Percentiles rank a stretch among this genome's conserved stretches.
Conservation (phyloP, 2,113 vertebrate species). For the Herpetotheres cachinnans region DNA sequence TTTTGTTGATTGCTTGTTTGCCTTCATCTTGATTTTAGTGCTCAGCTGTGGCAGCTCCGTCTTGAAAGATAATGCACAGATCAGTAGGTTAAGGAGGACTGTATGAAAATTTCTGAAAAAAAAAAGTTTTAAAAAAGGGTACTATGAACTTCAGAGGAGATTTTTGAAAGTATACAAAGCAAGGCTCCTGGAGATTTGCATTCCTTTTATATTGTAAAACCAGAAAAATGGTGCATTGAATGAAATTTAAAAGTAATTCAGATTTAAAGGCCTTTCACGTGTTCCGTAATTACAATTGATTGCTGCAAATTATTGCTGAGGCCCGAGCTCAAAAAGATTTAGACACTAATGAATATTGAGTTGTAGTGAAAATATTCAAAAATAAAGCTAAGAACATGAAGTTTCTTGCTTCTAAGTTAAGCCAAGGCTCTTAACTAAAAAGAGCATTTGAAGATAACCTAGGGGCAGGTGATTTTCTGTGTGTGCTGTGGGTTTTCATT, state of each 20-base stretch:
- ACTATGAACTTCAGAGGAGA: background rate
- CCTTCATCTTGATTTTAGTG: background rate
- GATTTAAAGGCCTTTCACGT: background rate
- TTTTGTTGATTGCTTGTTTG: background rate
- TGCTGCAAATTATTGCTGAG: background rate
- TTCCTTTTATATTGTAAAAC: background rate
- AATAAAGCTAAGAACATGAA: background rate
- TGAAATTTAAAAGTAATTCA: background rate
- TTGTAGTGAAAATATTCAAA: background rate
- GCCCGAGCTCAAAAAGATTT: background rate
- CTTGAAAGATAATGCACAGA: fast-evolving
- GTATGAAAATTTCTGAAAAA: background rate
- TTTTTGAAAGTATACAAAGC: background rate
- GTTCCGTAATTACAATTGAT: background rate
- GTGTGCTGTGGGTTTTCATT: background rate
- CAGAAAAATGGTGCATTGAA: background rate
- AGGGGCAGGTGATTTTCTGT: background rate
- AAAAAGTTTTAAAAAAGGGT: background rate
- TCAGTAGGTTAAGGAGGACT: background rate
- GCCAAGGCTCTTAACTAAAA: background rate
- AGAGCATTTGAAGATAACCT: background rate
- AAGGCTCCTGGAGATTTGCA: background rate
- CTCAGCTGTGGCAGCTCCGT: background rate
- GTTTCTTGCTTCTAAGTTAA: background rate
- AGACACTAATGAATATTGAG: background rate